A percentile compares a stretch with the other conserved stretches of the same genome.
Conservation (phyloP, 2,113 vertebrate genomes). For the Hemiscyllium ocellatum region DNA sequence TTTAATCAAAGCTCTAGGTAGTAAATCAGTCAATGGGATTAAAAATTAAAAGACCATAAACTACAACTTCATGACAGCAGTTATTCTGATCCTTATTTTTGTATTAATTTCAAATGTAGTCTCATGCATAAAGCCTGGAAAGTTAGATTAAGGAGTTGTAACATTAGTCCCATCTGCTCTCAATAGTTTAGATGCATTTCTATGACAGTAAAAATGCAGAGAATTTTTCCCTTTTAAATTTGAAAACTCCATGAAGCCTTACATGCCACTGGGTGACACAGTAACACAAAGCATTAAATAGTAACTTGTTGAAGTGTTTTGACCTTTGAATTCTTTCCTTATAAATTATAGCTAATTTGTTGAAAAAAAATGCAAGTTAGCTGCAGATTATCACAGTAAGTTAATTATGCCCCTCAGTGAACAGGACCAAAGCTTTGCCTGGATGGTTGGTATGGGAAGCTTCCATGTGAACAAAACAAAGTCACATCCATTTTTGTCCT, state of each 20-base stretch:
- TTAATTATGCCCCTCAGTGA: slow-evolving; percentile 38
- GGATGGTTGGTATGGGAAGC: slow-evolving; percentile 51
- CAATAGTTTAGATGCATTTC: background rate
- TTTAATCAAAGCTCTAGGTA: too few species aligned
- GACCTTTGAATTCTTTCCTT: slow-evolving; percentile 57
- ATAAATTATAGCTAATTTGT: slow-evolving; percentile 49
- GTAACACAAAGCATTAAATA: slow-evolving; percentile 37
- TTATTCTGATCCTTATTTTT: background rate
- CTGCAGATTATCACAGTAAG: slow-evolving; percentile 48
- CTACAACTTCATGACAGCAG: background rate
- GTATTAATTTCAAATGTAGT: background rate
- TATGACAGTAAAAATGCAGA: background rate
- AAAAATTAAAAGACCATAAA: too few species aligned
- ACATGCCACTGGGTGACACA: background rate
- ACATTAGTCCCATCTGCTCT: background rate
- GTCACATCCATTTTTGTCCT: slow-evolving; percentile 45
- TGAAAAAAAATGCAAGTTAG: slow-evolving; percentile 49
- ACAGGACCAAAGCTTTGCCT: background rate
- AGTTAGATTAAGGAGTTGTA: background rate
- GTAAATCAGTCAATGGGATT: too few species aligned
- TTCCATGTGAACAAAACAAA: slow-evolving; percentile 50
- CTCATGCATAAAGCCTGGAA: background rate
- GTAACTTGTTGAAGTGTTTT: slow-evolving; percentile 51
- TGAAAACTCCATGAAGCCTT: background rate
- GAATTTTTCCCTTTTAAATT: background rate